phyloP scores from a whole-genome alignment of 2,888 invertebrate genomes.

The Atethmia centrago region DNA sequence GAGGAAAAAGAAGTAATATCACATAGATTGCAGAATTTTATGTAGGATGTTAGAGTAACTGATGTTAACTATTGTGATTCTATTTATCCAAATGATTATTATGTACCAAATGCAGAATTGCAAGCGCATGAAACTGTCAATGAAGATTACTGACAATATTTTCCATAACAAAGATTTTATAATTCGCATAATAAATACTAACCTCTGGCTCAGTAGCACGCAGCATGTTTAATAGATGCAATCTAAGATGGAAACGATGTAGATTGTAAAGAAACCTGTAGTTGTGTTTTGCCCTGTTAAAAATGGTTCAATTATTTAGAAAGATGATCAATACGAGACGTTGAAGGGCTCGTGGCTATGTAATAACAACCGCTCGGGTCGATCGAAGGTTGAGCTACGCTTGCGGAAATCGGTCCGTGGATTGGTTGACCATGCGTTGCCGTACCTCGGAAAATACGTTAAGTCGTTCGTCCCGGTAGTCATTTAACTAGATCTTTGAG shows the following conservation, averaged over 20 bases:
- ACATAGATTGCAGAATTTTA: not conserved
- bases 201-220: not conserved
- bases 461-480: not conserved
- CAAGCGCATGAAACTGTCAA: no score
- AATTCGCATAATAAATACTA: not conserved
- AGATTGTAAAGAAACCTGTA: not conserved
- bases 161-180: not conserved
- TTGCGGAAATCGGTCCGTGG: not conserved
- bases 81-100: not conserved
- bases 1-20: not conserved
- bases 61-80: not conserved
- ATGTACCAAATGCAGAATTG: not conserved
- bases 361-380: not conserved
- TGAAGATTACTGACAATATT: not conserved
- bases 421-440: not conserved
- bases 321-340: not conserved
- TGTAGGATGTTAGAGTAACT: not conserved
- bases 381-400: not conserved
- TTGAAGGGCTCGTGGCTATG: not conserved
- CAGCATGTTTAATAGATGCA: not conserved
- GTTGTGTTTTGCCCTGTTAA: not conserved
- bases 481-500: not conserved
- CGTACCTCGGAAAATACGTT: no score
- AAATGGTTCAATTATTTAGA: not conserved
- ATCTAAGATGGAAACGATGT: not conserved